Evolutionary conservation across 2,888 invertebrate species (phyloP), one percentile per base, ranked within the genome.

Genomic region (Lathronympha strigana): DNA sequence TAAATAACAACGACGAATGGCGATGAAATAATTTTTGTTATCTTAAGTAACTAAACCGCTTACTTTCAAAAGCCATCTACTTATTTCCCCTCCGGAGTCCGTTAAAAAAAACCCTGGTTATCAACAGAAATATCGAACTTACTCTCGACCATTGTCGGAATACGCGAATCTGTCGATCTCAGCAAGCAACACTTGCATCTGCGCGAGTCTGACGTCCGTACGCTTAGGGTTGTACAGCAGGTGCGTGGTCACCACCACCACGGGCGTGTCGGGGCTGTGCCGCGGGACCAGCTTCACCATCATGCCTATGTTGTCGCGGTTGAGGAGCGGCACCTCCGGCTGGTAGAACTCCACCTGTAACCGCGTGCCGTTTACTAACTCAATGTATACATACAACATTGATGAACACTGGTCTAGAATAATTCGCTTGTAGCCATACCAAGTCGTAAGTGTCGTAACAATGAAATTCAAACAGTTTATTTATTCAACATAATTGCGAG

Each of bases 231-330:
- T 99, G 84, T 96, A 99, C 9, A 99, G 90, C 50, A 99, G 92
- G 86, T 99, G 99, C 0, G 99, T 99, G 11, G 98, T 99, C 3
- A 97, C 97, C 0, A 99, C 94, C 57, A 97, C 93, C 43, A 98
- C 84, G 6, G 94, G 89, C 0, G 90, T 86, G 0, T 87, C 73
- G 0, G 92, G 90, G 60, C 87, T 76, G 0, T 82, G 77, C 67
- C 88, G 93, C 0, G 95, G 93, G 15, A 88, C 85, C 64, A 99
- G 93, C 81, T 96, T 96, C 3, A 95, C 95, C 63, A 98, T 93
- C 9, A 98, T 80, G 0, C 95, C 99, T 55, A 99, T 94, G 86
- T 99, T 99, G 80, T 98, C 97, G 11, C 98, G 94, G 81, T 97
- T 95, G 33, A 98, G 86, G 6, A 96, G 79, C 19, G 93, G 86